A percentile compares a stretch with the other conserved stretches of the same genome.
Evolutionary conservation across 2,888 invertebrate genomes (phyloP).

Genomic region (Pyralis farinalis): DNA sequence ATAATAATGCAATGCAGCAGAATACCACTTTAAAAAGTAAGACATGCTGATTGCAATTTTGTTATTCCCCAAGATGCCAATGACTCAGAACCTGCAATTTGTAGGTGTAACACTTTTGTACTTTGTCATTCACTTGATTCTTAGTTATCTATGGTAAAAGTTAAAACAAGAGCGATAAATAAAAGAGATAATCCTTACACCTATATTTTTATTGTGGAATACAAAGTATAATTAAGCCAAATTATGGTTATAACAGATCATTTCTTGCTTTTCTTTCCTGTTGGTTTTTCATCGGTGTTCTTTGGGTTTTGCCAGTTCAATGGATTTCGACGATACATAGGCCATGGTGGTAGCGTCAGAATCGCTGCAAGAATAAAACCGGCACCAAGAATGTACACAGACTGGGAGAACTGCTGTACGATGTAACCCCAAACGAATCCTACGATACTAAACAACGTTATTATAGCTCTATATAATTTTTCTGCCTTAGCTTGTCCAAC

Average conservation of each 20-base stretch:
- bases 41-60: too few species aligned
- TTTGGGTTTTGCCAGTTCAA: conserved; percentile 93
- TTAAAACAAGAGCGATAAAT: too few species aligned
- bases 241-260: conserved; percentile 19
- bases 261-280: conserved; percentile 80
- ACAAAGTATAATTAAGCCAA: conserved; percentile 1
- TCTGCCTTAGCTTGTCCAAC: conserved; percentile 96
- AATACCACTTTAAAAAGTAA: too few species aligned
- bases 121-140: too few species aligned
- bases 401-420: conserved; percentile 97
- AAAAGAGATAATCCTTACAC: neutral
- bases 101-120: too few species aligned
- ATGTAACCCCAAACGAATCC: conserved; percentile 96
- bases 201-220: conserved; percentile 29
- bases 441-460: conserved; percentile 93
- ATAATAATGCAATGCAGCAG: too few species aligned
- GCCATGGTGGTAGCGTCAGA: conserved; percentile 97
- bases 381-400: conserved; percentile 94
- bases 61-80: too few species aligned
- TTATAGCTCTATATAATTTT: conserved; percentile 92
- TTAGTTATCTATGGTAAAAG: too few species aligned
- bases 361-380: conserved; percentile 94
- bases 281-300: conserved; percentile 61
- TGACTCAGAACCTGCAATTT: too few species aligned
- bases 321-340: conserved; percentile 93